These are phyloP conservation scores for Tamias sibiricus DNA, from an alignment of 2,113 vertebrate species.

Conservation along the genomic window DNA sequence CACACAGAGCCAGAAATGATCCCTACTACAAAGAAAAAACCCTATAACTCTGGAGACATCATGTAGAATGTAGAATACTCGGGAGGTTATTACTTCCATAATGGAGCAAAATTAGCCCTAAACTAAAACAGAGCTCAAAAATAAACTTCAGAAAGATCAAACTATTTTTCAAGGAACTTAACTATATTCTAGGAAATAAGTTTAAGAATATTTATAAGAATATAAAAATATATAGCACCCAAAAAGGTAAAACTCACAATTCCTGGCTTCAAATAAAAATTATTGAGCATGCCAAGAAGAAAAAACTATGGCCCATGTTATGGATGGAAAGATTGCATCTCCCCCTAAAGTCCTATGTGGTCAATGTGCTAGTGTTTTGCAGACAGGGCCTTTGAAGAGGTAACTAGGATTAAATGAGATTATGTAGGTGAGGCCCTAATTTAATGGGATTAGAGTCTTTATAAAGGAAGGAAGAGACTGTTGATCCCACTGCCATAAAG, in stretches of 20 bases:
- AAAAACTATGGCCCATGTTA: not conserved
- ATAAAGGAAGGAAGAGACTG: not conserved
- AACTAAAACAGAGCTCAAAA: constrained; percentile 4
- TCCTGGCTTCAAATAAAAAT: constrained; percentile 3
- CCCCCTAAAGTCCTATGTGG: not conserved
- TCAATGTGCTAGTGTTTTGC: not conserved
- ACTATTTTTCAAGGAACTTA: constrained; percentile 35
- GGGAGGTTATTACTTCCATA: not conserved
- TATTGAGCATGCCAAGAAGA: not conserved
- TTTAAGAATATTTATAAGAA: not conserved
- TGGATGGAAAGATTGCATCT: not conserved
- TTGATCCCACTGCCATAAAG: not conserved
- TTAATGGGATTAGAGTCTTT: not conserved
- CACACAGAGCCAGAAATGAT: not conserved
- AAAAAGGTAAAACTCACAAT: constrained; percentile 29
- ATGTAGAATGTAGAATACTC: not conserved
- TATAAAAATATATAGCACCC: not conserved
- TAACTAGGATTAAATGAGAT: not conserved
- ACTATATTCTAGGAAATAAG: not conserved
- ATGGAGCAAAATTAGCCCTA: not conserved
- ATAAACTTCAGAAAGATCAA: constrained; percentile 16
- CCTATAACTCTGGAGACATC: not conserved
- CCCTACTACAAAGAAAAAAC: not conserved
- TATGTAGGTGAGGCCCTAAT: not conserved
- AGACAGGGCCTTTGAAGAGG: not conserved